Evolutionary conservation across 2,113 vertebrate species (phyloP).

Genomic region (Eublepharis macularius): DNA sequence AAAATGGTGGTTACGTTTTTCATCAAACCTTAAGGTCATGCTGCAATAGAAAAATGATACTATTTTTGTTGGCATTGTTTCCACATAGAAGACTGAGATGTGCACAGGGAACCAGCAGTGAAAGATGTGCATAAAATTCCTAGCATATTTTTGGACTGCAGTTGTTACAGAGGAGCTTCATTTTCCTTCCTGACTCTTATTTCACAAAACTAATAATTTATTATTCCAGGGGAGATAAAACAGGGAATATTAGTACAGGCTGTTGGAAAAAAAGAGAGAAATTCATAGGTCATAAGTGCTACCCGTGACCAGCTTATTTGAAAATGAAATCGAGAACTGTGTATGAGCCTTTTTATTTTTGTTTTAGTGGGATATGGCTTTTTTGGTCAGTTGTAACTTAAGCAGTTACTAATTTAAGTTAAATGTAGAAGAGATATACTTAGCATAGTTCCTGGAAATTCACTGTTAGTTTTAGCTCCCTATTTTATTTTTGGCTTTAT

Average conservation of each 20-base stretch:
- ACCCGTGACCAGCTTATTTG: slow-evolving; percentile 40
- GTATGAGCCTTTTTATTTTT: background rate
- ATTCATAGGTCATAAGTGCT: slow-evolving; percentile 15
- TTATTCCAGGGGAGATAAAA: slow-evolving; percentile 32
- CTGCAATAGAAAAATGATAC: background rate
- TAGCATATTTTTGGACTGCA: slow-evolving; percentile 26
- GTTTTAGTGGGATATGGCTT: background rate
- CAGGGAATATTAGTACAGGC: slow-evolving; percentile 37
- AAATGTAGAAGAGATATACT: too few species aligned
- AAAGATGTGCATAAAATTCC: slow-evolving; percentile 33
- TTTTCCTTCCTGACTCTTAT: background rate
- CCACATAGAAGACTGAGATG: background rate
- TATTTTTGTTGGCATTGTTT: background rate
- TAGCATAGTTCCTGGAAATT: too few species aligned
- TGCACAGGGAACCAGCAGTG: background rate
- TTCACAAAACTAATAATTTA: slow-evolving; percentile 42
- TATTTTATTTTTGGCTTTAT: too few species aligned
- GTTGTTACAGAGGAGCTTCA: slow-evolving; percentile 21
- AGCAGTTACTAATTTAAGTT: too few species aligned
- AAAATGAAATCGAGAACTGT: slow-evolving; percentile 54
- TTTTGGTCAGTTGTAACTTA: too few species aligned
- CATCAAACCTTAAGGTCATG: slow-evolving; percentile 20
- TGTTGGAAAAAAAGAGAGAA: slow-evolving; percentile 26
- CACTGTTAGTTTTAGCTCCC: too few species aligned
- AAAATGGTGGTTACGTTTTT: slow-evolving; percentile 26